Conservation (phyloP, 2,113 vertebrate species). For the Pelecanoides urinatrix region DNA sequence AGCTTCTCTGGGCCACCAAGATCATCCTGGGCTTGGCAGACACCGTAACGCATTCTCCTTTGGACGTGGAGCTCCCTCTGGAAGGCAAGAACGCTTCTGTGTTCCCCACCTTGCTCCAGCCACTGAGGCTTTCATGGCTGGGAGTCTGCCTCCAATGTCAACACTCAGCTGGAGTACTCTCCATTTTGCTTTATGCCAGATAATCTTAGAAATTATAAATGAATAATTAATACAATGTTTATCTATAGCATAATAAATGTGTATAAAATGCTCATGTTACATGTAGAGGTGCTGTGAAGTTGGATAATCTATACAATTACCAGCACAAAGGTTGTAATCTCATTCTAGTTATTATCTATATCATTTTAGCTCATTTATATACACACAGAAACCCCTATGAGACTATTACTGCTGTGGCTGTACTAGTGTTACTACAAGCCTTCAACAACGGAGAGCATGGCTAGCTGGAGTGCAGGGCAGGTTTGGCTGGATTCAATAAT, state of each 20-base stretch:
- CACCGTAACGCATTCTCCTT: accelerated
- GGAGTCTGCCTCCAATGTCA: not conserved
- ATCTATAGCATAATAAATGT: not conserved
- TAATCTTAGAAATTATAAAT: not conserved
- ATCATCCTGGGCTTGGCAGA: not conserved
- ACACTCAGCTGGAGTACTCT: not conserved
- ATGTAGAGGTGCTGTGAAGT: not conserved
- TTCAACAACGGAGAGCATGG: accelerated
- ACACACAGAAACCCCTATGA: not conserved
- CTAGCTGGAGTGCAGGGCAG: not conserved
- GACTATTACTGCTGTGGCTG: not conserved
- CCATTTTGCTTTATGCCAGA: not conserved
- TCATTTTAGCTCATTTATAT: not conserved
- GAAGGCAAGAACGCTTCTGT: not conserved
- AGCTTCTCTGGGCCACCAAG: not conserved
- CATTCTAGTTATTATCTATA: not conserved
- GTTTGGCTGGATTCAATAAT: not conserved
- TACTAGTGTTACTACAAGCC: not conserved
- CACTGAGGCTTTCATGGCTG: not conserved
- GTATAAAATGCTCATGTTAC: not conserved
- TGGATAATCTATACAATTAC: not conserved
- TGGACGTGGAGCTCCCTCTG: not conserved
- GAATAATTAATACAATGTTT: not conserved
- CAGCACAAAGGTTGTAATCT: not conserved
- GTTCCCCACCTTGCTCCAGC: not conserved